phyloP scores from a whole-genome alignment of 2,113 vertebrate species.

The Nothoprocta perdicaria region DNA sequence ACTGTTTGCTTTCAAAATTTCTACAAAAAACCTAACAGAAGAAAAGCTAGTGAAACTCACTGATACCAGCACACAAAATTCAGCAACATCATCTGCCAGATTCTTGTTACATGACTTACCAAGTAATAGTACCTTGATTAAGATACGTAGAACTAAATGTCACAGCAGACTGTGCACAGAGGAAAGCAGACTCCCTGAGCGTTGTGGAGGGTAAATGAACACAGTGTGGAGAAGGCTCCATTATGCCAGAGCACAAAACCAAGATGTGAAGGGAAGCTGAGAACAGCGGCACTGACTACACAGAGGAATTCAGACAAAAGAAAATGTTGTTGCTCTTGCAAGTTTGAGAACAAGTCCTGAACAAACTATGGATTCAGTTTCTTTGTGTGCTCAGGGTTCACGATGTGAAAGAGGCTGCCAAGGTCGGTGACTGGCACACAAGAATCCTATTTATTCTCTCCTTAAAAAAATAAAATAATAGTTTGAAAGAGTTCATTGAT shows the following conservation, averaged over 20 bases:
- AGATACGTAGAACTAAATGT: neutral
- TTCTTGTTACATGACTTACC: neutral
- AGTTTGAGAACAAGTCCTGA: neutral
- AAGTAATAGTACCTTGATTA: neutral
- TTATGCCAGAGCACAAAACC: neutral
- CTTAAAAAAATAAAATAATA: neutral
- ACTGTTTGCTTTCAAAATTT: neutral
- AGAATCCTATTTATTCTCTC: neutral
- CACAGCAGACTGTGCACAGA: neutral
- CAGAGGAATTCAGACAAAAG: neutral
- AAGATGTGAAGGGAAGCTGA: neutral
- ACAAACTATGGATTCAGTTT: neutral
- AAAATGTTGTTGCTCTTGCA: neutral
- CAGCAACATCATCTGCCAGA: neutral
- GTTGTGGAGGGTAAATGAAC: neutral
- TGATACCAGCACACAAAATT: neutral
- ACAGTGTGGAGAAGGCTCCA: neutral
- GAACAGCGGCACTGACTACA: neutral
- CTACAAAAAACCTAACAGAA: neutral
- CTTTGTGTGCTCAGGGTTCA: accelerated
- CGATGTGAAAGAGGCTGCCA: neutral
- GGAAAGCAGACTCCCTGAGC: neutral
- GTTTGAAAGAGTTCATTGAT: neutral
- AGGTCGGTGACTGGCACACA: neutral
- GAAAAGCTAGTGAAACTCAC: neutral